Base-by-base conservation (phyloP, 1,140 invertebrate genomes). In the Hypothenemus hampei region DNA sequence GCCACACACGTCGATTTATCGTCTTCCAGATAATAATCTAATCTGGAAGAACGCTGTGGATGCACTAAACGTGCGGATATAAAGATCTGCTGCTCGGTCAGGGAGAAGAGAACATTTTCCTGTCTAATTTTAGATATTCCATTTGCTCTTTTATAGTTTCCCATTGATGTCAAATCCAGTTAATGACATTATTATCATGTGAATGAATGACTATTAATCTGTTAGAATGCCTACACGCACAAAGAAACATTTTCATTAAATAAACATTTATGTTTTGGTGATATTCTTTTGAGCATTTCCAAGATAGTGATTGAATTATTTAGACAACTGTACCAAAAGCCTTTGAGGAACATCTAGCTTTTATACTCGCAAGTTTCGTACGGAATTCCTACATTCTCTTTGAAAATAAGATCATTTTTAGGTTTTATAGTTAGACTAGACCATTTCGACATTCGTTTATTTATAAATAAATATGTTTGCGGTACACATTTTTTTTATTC, bases 61-160 rank as follows among this genome's bases (percentile, higher is more conserved):
- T 13, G 16, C 8, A 48, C 21, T 22, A 48, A n/a, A 10, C 26
- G 35, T 10, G 21, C 15, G n/a, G 36, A 36, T 36, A 13, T 3
- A 13, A 29, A 41, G 3, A 45, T 20, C 19, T 16, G 18, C 19
- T 20, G 16, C 10, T 35, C 20, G 46, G 46, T 36, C n/a, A n/a
- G 46, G 46, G 46, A 36, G 33, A 35, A 46, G 44, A 48, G 13
- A 48, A 18, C 7, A 36, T 21, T 36, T 11, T 48, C n/a, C 2
- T 10, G 18, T n/a, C 46, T 48, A 48, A 36, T 48, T 48, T 35
- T 22, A 23, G 46, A 36, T 36, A 21, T 22, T 23, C 15, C 24
- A 45, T 36, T 48, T 21, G 29, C 6, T 36, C 29, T 48, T 48
- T 48, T 21, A 36, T 36, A 48, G 46, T n/a, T 33, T 35, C 19